A percentile compares a stretch with the other conserved stretches of the same genome.
These are phyloP conservation scores for Alectura lathami DNA, from an alignment of 2,113 vertebrate species.

Conservation along the genomic window DNA sequence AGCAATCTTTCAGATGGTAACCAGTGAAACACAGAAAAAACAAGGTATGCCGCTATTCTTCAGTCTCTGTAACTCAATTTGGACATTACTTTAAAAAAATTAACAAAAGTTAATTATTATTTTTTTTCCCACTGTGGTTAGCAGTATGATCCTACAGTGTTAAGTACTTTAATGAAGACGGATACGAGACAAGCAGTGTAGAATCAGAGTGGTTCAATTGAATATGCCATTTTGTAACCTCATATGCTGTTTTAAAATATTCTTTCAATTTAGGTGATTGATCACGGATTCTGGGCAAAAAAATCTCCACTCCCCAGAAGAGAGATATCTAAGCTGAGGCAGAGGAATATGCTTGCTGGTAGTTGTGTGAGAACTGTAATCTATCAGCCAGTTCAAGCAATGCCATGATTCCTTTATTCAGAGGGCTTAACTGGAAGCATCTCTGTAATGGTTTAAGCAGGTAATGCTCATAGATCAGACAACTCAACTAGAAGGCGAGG, in stretches of 20 bases:
- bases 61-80: background rate
- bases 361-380: background rate
- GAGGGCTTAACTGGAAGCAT: background rate
- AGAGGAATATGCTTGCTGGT: background rate
- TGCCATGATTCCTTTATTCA: background rate
- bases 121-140: background rate
- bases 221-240: background rate
- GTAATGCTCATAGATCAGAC: background rate
- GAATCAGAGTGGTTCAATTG: background rate
- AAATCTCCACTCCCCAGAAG: background rate
- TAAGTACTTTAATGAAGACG: background rate
- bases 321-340: background rate
- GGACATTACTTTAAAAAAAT: background rate
- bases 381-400: background rate
- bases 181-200: background rate
- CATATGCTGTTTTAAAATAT: accelerated
- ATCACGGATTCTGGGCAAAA: background rate
- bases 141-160: background rate
- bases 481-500: background rate
- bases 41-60: background rate
- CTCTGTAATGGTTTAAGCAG: background rate
- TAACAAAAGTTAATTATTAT: accelerated
- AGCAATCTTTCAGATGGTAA: background rate
- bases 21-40: background rate
- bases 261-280: background rate